A percentile compares a stretch with the other conserved stretches of the same genome.
Conservation (phyloP, 2,113 vertebrate genomes). For the Chionodraco myersi region DNA sequence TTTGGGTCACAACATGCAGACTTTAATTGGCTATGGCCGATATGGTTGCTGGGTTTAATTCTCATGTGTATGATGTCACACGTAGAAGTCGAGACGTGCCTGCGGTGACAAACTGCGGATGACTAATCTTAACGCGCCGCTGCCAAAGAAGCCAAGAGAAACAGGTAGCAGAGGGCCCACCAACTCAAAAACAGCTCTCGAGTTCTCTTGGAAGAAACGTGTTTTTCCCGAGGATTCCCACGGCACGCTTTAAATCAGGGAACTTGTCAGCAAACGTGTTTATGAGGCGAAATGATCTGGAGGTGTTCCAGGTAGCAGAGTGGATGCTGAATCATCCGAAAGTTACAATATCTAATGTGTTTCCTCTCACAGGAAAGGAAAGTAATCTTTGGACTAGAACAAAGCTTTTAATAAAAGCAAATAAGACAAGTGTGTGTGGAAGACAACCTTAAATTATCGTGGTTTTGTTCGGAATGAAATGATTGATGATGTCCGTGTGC, state of each 20-base stretch:
- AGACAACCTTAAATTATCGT: background rate
- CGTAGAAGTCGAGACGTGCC: constrained; percentile 32
- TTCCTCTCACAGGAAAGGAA: background rate
- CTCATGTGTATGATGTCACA: constrained; percentile 71
- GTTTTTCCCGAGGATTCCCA: constrained; percentile 40
- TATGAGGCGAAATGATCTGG: constrained; percentile 36
- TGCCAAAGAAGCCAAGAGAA: constrained; percentile 48
- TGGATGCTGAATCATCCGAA: constrained; percentile 2
- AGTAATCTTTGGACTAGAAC: background rate
- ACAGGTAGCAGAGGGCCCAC: constrained; percentile 45
- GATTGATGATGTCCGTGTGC: background rate
- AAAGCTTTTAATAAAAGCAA: background rate
- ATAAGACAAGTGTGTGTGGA: background rate
- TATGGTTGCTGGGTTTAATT: constrained; percentile 61
- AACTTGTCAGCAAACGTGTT: constrained; percentile 57
- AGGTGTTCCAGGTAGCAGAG: constrained; percentile 15
- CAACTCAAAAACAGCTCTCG: background rate
- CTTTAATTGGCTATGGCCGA: constrained; percentile 49
- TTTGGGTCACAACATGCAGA: constrained; percentile 42
- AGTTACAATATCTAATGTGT: background rate
- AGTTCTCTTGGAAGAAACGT: constrained; percentile 29
- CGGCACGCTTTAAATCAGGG: constrained; percentile 46
- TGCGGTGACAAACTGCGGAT: constrained; percentile 51
- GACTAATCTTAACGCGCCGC: constrained; percentile 52
- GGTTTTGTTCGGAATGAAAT: background rate